Evolutionary conservation across 2,113 vertebrate species (phyloP).

Genomic region (Origma solitaria): DNA sequence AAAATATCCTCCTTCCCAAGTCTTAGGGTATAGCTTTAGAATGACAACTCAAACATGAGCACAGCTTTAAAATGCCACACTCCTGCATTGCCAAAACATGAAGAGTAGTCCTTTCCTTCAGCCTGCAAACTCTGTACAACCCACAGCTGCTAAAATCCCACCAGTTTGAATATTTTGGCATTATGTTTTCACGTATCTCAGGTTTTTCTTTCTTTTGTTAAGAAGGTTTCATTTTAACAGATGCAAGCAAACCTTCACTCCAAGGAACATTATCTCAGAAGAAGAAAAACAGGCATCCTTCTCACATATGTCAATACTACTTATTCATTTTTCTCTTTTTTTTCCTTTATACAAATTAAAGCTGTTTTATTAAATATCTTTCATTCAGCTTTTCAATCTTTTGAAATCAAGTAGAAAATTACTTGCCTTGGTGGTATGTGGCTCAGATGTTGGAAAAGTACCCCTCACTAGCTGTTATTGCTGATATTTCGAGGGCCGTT

Average conservation of each 20-base stretch:
- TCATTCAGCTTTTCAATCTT: not conserved
- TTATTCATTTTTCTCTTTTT: not conserved
- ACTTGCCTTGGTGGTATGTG: not conserved
- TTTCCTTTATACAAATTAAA: not conserved
- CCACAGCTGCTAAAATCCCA: not conserved
- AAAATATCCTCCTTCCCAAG: not conserved
- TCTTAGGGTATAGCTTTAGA: not conserved
- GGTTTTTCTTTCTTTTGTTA: not conserved
- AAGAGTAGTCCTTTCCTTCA: not conserved
- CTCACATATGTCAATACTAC: not conserved
- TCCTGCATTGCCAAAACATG: not conserved
- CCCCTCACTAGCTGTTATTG: not conserved
- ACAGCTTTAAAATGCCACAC: constrained; percentile 33
- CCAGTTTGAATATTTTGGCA: not conserved
- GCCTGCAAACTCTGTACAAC: not conserved
- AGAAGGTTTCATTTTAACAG: constrained; percentile 41
- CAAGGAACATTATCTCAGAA: not conserved
- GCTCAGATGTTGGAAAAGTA: not conserved
- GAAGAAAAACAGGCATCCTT: constrained; percentile 24
- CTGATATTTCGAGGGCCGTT: not conserved
- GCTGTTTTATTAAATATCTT: not conserved
- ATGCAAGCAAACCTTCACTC: constrained; percentile 13
- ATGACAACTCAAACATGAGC: not conserved
- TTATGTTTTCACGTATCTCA: not conserved
- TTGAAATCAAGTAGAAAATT: not conserved